These are phyloP conservation scores for Oryzias celebensis DNA, from an alignment of 2,113 vertebrate genomes.

Conservation along the genomic window DNA sequence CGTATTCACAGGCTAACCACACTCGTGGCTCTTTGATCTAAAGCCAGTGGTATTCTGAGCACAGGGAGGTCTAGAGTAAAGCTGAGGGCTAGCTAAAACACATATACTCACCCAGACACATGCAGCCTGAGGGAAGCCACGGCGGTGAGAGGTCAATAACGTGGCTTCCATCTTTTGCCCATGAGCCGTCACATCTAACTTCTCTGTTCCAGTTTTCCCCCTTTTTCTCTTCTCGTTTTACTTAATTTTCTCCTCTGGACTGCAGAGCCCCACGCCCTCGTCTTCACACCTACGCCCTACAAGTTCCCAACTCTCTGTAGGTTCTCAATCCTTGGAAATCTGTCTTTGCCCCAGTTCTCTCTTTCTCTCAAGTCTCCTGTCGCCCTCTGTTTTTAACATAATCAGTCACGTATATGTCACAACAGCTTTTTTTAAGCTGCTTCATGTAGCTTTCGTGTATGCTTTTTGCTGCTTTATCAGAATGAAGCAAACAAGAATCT, in stretches of 20 bases:
- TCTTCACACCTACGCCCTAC: slow-evolving; percentile 27
- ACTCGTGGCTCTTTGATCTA: slow-evolving; percentile 62
- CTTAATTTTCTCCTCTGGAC: slow-evolving; percentile 50
- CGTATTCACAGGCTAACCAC: slow-evolving; percentile 57
- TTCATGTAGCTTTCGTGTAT: slow-evolving; percentile 34
- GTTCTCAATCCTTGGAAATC: slow-evolving; percentile 42
- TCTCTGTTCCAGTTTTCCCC: slow-evolving; percentile 25
- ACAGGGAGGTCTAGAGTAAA: slow-evolving; percentile 58
- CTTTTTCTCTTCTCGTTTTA: slow-evolving; percentile 44
- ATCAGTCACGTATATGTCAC: slow-evolving; percentile 64
- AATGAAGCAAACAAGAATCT: slow-evolving; percentile 9
- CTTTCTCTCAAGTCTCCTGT: slow-evolving; percentile 28
- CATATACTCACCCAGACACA: slow-evolving; percentile 20
- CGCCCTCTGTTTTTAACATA: slow-evolving; percentile 49
- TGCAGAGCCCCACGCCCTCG: slow-evolving; percentile 9
- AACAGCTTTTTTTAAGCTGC: slow-evolving; percentile 51
- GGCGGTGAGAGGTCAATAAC: slow-evolving; percentile 64
- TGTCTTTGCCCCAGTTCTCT: slow-evolving; percentile 26
- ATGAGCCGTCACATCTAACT: slow-evolving; percentile 42
- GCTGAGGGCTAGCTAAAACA: slow-evolving; percentile 63
- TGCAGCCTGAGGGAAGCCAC: slow-evolving; percentile 51
- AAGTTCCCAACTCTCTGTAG: slow-evolving; percentile 26
- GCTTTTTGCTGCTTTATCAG: slow-evolving; percentile 38
- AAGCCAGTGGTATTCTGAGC: slow-evolving; percentile 60
- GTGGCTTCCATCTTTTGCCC: slow-evolving; percentile 52